Percentiles rank a stretch among this genome's conserved stretches.
Conservation (phyloP, 2,797 vertebrate species). For the Crypturellus tataupa region DNA sequence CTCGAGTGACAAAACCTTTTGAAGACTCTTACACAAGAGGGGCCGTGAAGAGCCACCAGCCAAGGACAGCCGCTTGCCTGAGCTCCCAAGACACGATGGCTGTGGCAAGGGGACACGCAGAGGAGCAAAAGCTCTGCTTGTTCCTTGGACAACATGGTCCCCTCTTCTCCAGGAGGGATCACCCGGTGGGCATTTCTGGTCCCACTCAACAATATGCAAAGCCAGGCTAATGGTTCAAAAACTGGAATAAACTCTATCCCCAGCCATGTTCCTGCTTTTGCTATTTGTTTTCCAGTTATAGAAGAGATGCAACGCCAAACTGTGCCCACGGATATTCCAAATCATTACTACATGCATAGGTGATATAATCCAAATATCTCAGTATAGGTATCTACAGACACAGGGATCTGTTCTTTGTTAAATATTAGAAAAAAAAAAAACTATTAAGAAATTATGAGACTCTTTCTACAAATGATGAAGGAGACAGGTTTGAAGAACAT, state of each 20-base stretch:
- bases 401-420: not conserved
- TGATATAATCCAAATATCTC: too few species aligned
- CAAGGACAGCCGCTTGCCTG: not conserved
- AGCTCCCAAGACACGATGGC: not conserved
- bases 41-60: not conserved
- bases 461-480: not conserved
- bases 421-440: not conserved
- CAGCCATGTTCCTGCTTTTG: not conserved
- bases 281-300: not conserved
- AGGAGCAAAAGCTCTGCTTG: not conserved
- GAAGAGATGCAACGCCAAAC: not conserved
- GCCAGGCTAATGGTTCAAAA: not conserved
- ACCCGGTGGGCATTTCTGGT: not conserved
- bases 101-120: fast-evolving
- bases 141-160: not conserved
- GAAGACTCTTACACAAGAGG: not conserved
- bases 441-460: not conserved
- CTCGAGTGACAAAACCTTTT: not conserved
- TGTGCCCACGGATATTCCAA: not conserved
- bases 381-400: too few species aligned
- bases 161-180: not conserved
- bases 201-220: not conserved
- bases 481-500: not conserved
- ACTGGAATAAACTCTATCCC: not conserved
- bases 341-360: not conserved